These are phyloP conservation scores for Brassicogethes aeneus DNA, from an alignment of 2,888 invertebrate genomes.

Conservation along the genomic window DNA sequence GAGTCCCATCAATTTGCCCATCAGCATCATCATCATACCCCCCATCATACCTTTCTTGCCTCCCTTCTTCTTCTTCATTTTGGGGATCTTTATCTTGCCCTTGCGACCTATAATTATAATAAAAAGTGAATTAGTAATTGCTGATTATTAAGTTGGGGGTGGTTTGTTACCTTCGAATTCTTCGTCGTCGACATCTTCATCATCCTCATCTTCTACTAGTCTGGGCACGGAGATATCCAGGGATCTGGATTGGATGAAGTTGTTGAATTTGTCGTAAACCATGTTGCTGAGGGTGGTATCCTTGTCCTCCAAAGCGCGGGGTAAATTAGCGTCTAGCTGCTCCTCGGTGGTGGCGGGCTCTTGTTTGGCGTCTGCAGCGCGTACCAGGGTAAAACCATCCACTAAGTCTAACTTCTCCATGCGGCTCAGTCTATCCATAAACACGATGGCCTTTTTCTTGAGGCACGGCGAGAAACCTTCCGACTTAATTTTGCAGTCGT, in stretches of 20 bases:
- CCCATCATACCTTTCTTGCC: slow-evolving; percentile 80
- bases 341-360: slow-evolving; percentile 40
- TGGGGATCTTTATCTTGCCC: neutral
- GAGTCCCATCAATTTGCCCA: slow-evolving; percentile 73
- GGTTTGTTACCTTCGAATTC: slow-evolving; percentile 41
- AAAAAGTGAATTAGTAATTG: too few relatives aligned
- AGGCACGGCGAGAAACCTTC: slow-evolving; percentile 63
- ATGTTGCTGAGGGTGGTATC: slow-evolving; percentile 58
- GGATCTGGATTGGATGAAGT: slow-evolving; percentile 63
- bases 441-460: slow-evolving; percentile 69
- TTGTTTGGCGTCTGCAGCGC: slow-evolving; percentile 41
- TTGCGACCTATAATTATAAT: neutral
- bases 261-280: slow-evolving; percentile 59
- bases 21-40: slow-evolving; percentile 80
- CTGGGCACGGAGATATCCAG: slow-evolving; percentile 66
- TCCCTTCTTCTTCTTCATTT: slow-evolving; percentile 46
- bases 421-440: slow-evolving; percentile 63
- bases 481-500: slow-evolving; percentile 57
- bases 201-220: slow-evolving; percentile 32
- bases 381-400: slow-evolving; percentile 61
- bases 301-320: slow-evolving; percentile 54
- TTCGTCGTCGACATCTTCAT: neutral
- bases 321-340: slow-evolving; percentile 57
- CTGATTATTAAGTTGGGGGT: neutral
- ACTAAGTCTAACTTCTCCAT: slow-evolving; percentile 53